Percentiles rank a stretch among this genome's conserved stretches.
Conservation (phyloP, 2,113 vertebrate genomes). For the Ellobius talpinus region DNA sequence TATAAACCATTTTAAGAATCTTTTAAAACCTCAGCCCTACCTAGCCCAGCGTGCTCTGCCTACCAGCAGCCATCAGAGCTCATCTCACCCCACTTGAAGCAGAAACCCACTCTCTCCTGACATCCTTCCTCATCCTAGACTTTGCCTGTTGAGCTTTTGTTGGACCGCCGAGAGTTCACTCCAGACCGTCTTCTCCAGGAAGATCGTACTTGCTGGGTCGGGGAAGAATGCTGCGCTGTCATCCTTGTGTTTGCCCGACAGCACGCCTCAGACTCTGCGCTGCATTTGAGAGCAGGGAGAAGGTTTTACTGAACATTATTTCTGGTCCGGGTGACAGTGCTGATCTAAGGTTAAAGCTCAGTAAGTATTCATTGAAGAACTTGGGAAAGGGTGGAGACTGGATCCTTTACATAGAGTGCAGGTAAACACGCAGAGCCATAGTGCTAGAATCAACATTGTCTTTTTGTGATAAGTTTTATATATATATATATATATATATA, state of each 20-base stretch:
- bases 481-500: too few relatives aligned
- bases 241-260: background rate
- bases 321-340: background rate
- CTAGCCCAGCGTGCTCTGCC: background rate
- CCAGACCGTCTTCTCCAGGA: background rate
- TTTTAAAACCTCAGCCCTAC: background rate
- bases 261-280: background rate
- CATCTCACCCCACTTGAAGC: background rate
- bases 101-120: background rate
- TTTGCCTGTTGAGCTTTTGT: background rate
- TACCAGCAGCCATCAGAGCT: background rate
- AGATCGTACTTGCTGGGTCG: background rate
- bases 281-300: constrained; percentile 1
- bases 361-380: constrained; percentile 20
- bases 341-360: background rate
- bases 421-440: background rate
- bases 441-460: background rate
- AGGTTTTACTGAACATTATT: background rate
- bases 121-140: background rate
- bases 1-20: background rate
- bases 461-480: background rate
- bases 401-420: background rate
- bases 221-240: background rate
- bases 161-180: background rate
- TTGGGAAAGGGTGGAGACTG: background rate